Evolutionary conservation across 2,797 vertebrate species (phyloP).

Genomic region (Cynodonichthys magdalenae): DNA sequence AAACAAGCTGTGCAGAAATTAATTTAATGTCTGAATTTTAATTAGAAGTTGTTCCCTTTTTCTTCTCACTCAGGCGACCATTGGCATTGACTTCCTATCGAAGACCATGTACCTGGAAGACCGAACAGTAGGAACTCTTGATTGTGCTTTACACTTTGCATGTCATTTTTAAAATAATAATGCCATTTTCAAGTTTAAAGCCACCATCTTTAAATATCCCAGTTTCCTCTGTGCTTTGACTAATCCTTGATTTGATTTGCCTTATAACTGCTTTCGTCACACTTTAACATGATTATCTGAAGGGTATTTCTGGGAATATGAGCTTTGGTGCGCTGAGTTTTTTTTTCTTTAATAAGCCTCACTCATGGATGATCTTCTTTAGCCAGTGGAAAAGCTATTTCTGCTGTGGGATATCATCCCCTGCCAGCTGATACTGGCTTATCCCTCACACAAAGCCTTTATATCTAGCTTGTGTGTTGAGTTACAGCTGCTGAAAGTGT

Average conservation of each 20-base stretch:
- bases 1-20: constrained; percentile 26
- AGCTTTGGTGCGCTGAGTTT: constrained; percentile 41
- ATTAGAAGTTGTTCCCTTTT: constrained; percentile 29
- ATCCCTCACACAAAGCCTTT: constrained; percentile 36
- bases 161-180: neutral
- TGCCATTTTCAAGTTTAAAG: constrained; percentile 18
- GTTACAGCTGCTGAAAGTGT: constrained; percentile 21
- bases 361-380: constrained; percentile 59
- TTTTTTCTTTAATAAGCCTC: constrained; percentile 40
- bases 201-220: constrained; percentile 26
- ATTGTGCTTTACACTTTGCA: constrained; percentile 25
- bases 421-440: constrained; percentile 57
- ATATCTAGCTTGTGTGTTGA: constrained; percentile 12
- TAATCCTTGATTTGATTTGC: constrained; percentile 72
- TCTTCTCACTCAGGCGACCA: constrained; percentile 84
- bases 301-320: constrained; percentile 62
- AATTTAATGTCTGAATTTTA: constrained; percentile 2
- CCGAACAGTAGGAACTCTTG: constrained; percentile 84
- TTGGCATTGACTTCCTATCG: constrained; percentile 92
- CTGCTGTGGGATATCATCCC: constrained; percentile 47
- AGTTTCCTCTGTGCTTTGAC: constrained; percentile 48
- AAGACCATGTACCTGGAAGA: constrained; percentile 95
- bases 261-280: constrained; percentile 55
- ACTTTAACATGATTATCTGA: constrained; percentile 63
- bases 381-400: constrained; percentile 55